Percentiles rank a stretch among this genome's conserved stretches.
These are phyloP conservation scores for Bothrops jararaca DNA, from an alignment of 2,113 vertebrate species.

Conservation along the genomic window DNA sequence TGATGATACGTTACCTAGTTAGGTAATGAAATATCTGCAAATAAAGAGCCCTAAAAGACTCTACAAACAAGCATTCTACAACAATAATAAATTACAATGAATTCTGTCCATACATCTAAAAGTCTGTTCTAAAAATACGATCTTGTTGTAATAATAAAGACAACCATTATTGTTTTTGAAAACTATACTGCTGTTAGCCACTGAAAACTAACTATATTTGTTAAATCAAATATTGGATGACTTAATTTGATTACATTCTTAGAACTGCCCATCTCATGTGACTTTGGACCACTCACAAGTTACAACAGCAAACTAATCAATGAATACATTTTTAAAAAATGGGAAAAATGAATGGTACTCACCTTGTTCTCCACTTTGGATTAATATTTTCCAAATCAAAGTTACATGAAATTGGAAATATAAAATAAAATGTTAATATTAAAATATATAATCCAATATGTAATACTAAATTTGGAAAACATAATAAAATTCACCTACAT, in stretches of 20 bases:
- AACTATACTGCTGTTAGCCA: not conserved
- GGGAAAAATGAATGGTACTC: not conserved
- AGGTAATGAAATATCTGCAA: not conserved
- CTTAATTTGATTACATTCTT: not conserved
- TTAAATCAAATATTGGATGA: not conserved
- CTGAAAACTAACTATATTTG: not conserved
- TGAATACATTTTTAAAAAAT: not conserved
- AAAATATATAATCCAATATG: not conserved
- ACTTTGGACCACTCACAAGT: not conserved
- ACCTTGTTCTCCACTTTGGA: conserved; percentile 19
- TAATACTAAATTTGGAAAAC: not conserved
- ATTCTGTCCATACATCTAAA: not conserved
- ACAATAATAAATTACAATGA: not conserved
- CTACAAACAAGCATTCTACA: not conserved
- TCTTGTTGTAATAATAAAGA: not conserved
- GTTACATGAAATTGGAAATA: not conserved
- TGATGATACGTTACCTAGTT: not conserved
- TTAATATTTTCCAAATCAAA: conserved; percentile 3
- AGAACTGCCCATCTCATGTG: not conserved
- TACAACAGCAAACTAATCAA: not conserved
- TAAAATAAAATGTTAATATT: not conserved
- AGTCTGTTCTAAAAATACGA: not conserved
- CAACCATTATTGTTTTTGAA: not conserved
- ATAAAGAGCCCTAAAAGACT: not conserved
- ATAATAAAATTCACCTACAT: not conserved